These are phyloP conservation scores for Prosopocoilus inquinatus DNA, from an alignment of 2,888 invertebrate genomes.

Conservation along the genomic window DNA sequence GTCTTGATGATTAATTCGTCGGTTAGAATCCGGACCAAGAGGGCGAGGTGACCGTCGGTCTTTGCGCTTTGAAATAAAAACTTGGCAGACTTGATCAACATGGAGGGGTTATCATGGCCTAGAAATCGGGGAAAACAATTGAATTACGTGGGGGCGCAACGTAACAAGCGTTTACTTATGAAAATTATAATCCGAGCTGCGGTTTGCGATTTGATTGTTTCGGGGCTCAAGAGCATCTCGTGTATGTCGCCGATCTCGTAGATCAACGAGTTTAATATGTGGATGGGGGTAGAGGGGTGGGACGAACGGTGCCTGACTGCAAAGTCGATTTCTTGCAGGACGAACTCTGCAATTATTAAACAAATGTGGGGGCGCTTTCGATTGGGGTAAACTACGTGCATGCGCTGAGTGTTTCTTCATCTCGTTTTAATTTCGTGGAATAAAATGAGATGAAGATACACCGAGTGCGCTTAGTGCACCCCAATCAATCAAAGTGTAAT, in stretches of 20 bases:
- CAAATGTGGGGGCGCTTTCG: no score
- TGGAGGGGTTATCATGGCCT: slow-evolving; percentile 62
- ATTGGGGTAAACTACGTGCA: no score
- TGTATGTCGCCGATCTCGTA: slow-evolving; percentile 57
- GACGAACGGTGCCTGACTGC: slow-evolving; percentile 47
- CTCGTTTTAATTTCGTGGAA: no score
- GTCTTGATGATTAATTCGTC: slow-evolving; percentile 55
- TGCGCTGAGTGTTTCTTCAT: no score
- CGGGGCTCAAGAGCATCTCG: slow-evolving; percentile 56
- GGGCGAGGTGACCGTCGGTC: slow-evolving; percentile 58
- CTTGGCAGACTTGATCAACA: slow-evolving; percentile 61
- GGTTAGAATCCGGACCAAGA: slow-evolving; percentile 61
- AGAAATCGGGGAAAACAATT: slow-evolving; percentile 33
- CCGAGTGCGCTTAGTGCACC: no score
- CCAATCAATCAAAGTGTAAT: background rate
- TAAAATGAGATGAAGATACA: no score
- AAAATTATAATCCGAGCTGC: slow-evolving; percentile 58
- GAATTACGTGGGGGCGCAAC: background rate
- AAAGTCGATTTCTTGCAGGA: slow-evolving; percentile 62
- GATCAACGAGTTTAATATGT: slow-evolving; percentile 55
- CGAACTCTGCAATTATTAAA: slow-evolving; percentile 49
- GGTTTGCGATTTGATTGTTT: slow-evolving; percentile 58
- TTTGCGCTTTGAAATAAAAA: slow-evolving; percentile 61
- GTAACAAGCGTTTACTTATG: slow-evolving; percentile 49
- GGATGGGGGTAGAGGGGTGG: slow-evolving; percentile 45